Conservation (phyloP, 1,140 invertebrate species). For the Tribolium madens region DNA sequence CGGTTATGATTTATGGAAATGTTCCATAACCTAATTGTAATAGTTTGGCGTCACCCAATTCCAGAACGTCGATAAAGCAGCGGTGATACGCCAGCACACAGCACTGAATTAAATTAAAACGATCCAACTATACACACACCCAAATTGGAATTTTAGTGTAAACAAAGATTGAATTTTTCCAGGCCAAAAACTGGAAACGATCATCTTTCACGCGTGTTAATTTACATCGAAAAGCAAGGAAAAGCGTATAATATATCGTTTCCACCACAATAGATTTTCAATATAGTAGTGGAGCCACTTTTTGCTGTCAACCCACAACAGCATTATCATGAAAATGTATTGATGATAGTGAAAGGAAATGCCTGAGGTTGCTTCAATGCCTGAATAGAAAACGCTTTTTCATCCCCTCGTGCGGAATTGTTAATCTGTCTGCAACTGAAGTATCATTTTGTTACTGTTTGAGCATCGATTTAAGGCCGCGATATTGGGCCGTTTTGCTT, state of each 20-base stretch:
- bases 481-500: conserved; percentile 18
- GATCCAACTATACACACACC: conserved; percentile 2
- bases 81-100: conserved; percentile 1
- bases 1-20: conserved; percentile 32
- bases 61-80: conserved; percentile 25
- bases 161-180: conserved; percentile 22
- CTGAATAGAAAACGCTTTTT: background rate
- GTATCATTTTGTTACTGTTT: conserved; percentile 38
- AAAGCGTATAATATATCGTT: conserved; percentile 29
- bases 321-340: conserved; percentile 42
- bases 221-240: conserved; percentile 16
- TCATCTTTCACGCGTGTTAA: conserved; percentile 5
- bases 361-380: conserved; percentile 21
- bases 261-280: conserved; percentile 37
- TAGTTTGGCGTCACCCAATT: conserved; percentile 35
- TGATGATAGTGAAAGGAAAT: conserved; percentile 35
- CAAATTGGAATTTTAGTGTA: conserved; percentile 18
- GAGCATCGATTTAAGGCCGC: conserved; percentile 27
- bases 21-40: conserved; percentile 37
- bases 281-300: conserved; percentile 29
- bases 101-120: conserved; percentile 27
- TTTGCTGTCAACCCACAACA: conserved; percentile 39
- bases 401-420: background rate
- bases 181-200: background rate
- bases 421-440: background rate